phyloP scores from a whole-genome alignment of 2,797 vertebrate species.

The Hydrophis major region DNA sequence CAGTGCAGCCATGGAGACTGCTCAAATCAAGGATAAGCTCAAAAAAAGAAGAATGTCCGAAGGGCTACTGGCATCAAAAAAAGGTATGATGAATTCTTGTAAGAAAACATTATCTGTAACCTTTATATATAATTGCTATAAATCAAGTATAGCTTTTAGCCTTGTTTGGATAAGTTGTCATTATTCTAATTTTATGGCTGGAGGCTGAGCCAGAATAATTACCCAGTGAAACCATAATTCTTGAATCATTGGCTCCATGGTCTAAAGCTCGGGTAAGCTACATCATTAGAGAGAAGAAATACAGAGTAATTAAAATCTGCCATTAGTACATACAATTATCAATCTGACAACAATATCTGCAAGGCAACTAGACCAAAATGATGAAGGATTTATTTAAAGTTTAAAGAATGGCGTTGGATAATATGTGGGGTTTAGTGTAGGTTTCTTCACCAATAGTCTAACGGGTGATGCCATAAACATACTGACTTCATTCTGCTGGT shows the following conservation, averaged over 20 bases:
- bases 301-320: neutral
- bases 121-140: neutral
- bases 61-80: conserved; percentile 27
- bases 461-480: neutral
- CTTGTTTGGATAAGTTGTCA: neutral
- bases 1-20: conserved; percentile 48
- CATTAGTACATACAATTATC: neutral
- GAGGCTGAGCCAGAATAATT: neutral
- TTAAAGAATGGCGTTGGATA: neutral
- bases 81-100: conserved; percentile 31
- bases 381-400: neutral
- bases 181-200: neutral
- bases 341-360: neutral
- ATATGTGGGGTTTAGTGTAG: neutral
- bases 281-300: neutral
- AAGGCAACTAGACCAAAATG: neutral
- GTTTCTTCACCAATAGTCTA: neutral
- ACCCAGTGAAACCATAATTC: neutral
- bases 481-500: neutral
- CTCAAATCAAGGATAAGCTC: conserved; percentile 63
- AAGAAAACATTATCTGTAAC: neutral
- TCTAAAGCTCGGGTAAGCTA: neutral
- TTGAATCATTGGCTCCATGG: neutral
- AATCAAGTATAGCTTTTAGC: neutral
- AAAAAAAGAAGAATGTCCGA: conserved; percentile 63